Conservation (phyloP, 2,113 vertebrate species). For the Nothobranchius kuhntae region DNA sequence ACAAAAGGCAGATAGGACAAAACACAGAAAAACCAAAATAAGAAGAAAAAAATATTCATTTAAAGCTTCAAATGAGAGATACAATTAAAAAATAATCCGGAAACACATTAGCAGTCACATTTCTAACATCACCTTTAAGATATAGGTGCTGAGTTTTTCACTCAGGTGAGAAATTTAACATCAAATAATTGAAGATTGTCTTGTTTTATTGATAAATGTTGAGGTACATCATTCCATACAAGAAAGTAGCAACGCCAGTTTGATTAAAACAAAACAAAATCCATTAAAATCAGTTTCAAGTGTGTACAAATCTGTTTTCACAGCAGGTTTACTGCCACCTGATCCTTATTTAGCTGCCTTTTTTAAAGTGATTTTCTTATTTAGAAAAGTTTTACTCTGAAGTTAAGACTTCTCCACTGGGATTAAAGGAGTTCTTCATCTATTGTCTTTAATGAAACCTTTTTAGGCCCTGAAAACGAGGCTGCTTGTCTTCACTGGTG, state of each 20-base stretch:
- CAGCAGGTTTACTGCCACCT: too few relatives aligned
- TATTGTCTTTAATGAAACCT: conserved; percentile 10
- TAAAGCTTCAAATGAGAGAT: too few relatives aligned
- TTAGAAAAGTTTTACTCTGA: conserved; percentile 4
- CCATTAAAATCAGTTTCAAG: too few relatives aligned
- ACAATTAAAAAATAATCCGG: neutral
- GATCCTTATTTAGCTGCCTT: conserved; percentile 3
- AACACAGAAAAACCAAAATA: neutral
- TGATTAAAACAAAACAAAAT: too few relatives aligned
- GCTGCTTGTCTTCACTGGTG: conserved; percentile 17
- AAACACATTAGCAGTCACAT: neutral
- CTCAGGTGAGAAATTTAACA: neutral
- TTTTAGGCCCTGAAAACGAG: conserved; percentile 9
- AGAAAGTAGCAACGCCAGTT: too few relatives aligned
- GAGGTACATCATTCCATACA: neutral
- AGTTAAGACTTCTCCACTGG: neutral
- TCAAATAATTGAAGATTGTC: neutral
- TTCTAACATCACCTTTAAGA: conserved; percentile 19
- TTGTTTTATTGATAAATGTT: conserved; percentile 1
- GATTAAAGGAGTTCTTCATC: neutral
- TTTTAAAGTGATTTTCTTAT: conserved; percentile 5
- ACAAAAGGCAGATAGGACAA: neutral
- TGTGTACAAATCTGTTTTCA: too few relatives aligned
- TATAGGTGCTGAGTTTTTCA: conserved; percentile 28
- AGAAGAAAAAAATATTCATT: neutral